These are phyloP conservation scores for Lates japonicus DNA, from an alignment of 2,797 vertebrate species.

Conservation along the genomic window DNA sequence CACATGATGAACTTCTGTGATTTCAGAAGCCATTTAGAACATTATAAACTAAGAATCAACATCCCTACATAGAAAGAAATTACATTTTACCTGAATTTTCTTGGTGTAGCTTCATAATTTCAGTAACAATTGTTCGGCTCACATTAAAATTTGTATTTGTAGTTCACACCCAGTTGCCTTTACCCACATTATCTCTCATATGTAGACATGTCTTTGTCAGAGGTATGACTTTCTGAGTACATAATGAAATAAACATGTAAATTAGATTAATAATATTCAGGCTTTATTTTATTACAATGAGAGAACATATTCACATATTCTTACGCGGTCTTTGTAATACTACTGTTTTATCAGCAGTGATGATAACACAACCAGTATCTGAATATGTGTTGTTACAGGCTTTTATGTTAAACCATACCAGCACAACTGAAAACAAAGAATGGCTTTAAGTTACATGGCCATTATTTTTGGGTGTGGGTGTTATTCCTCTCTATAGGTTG, in stretches of 20 bases:
- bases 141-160: not conserved
- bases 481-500: not conserved
- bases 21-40: not conserved
- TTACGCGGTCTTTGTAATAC: not conserved
- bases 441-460: not conserved
- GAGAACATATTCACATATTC: not conserved
- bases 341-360: not conserved
- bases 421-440: not conserved
- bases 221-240: not conserved
- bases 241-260: not conserved
- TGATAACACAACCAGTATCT: not conserved
- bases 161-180: not conserved
- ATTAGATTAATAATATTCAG: not conserved
- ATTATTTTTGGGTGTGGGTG: not conserved
- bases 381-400: not conserved
- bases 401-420: not conserved
- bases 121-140: rapidly evolving
- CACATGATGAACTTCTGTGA: not conserved
- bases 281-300: not conserved
- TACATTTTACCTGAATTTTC: not conserved
- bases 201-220: not conserved
- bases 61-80: not conserved
- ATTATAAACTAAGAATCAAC: not conserved
- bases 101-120: not conserved
- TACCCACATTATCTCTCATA: not conserved